Percentiles rank a stretch among this genome's conserved stretches.
Conservation (phyloP, 2,113 vertebrate genomes). For the Boulengeromyrus knoepffleri region DNA sequence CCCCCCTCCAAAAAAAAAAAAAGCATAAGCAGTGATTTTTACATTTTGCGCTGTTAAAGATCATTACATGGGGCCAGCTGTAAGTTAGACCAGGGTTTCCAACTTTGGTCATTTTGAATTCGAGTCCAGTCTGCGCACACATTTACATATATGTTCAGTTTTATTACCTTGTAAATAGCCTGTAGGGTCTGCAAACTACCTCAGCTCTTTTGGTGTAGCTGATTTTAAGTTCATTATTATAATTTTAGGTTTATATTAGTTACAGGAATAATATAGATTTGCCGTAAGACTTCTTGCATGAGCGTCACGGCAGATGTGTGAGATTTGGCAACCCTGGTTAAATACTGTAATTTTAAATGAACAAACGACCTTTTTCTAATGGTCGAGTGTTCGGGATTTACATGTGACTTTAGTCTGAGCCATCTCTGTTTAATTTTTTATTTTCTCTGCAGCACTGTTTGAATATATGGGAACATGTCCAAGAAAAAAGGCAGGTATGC, state of each 20-base stretch:
- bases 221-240: too few species aligned
- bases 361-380: background rate
- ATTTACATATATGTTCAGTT: too few species aligned
- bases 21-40: background rate
- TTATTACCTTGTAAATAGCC: too few species aligned
- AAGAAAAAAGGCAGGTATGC: constrained; percentile 72
- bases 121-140: too few species aligned
- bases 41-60: background rate
- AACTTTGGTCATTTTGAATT: too few species aligned
- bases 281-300: too few species aligned
- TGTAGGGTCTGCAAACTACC: too few species aligned
- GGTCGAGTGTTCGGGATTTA: background rate
- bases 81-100: background rate
- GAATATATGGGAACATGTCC: constrained; percentile 72
- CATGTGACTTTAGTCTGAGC: background rate
- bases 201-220: too few species aligned
- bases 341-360: background rate
- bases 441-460: constrained; percentile 43
- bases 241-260: too few species aligned
- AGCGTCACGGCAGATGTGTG: too few species aligned
- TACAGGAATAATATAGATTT: too few species aligned
- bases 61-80: background rate
- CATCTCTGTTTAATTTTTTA: background rate
- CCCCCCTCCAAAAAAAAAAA: background rate
- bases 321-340: background rate